Conservation (phyloP, 2,888 invertebrate species). For the Drosophila greeni region DNA sequence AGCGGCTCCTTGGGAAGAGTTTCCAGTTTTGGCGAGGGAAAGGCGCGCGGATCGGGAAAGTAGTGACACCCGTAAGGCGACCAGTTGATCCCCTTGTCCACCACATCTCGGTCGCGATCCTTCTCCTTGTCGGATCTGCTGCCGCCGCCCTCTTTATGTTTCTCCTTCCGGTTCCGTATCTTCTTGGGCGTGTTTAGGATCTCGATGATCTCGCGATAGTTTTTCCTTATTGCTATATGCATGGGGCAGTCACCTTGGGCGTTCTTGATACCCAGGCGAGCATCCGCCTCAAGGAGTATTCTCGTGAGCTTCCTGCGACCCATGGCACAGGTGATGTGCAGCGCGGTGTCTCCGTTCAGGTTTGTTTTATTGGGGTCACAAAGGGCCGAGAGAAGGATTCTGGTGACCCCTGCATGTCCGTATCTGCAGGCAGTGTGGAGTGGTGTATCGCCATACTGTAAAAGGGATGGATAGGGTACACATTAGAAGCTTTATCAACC, state of each 20-base stretch:
- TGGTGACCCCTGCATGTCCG: conserved; percentile 96
- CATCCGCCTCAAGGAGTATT: conserved; percentile 92
- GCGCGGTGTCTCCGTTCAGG: conserved; percentile 96
- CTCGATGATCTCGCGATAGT: conserved; percentile 88
- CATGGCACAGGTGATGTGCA: conserved; percentile 97
- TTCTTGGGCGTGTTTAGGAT: conserved; percentile 83
- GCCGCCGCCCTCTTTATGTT: conserved; percentile 54
- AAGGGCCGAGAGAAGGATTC: conserved; percentile 94
- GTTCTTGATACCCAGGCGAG: conserved; percentile 83
- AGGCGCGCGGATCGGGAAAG: conserved; percentile 90
- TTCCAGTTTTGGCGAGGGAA: conserved; percentile 91
- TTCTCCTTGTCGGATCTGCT: conserved; percentile 74
- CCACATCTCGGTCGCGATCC: conserved; percentile 77
- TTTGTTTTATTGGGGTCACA: conserved; percentile 93
- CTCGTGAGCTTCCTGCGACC: conserved; percentile 93
- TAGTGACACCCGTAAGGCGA: conserved; percentile 96
- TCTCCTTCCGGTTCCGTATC: conserved; percentile 63
- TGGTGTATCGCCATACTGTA: conserved; percentile 95
- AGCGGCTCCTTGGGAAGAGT: conserved; percentile 92
- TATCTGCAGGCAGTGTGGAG: conserved; percentile 96
- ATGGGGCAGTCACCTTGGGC: conserved; percentile 88
- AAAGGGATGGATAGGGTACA: conserved; percentile 45
- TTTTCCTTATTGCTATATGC: conserved; percentile 93
- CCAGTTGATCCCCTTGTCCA: conserved; percentile 82
- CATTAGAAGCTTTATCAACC: background rate